These are phyloP conservation scores for Pteruthius melanotis DNA, from an alignment of 2,113 vertebrate species.

Conservation along the genomic window DNA sequence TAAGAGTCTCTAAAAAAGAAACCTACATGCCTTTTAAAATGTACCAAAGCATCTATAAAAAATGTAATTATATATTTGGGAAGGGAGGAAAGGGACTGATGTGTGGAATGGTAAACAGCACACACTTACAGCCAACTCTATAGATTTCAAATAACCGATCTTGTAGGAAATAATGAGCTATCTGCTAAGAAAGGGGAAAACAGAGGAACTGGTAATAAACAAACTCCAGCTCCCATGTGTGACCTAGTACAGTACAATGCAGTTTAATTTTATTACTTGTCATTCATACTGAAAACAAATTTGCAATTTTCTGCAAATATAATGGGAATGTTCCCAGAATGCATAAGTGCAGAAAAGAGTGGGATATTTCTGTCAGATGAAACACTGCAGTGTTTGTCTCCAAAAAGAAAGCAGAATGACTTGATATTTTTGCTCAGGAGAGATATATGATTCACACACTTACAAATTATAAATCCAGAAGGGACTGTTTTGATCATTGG, in stretches of 20 bases:
- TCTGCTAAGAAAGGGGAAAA: slow-evolving; percentile 54
- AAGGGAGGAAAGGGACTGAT: slow-evolving; percentile 5
- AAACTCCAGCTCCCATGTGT: slow-evolving; percentile 41
- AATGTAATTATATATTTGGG: slow-evolving; percentile 55
- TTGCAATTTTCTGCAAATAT: slow-evolving; percentile 61
- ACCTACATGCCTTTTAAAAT: not conserved
- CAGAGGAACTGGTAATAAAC: slow-evolving; percentile 52
- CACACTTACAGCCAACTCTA: slow-evolving; percentile 29
- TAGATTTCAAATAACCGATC: slow-evolving; percentile 60
- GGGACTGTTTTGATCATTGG: not conserved
- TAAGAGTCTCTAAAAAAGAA: not conserved
- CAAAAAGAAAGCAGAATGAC: not conserved
- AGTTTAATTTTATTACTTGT: slow-evolving; percentile 70
- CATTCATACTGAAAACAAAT: slow-evolving; percentile 55
- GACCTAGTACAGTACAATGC: slow-evolving; percentile 55
- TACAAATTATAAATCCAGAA: not conserved
- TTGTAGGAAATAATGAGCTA: slow-evolving; percentile 70
- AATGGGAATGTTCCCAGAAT: slow-evolving; percentile 52
- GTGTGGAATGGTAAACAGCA: slow-evolving; percentile 39
- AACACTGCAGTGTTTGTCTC: not conserved
- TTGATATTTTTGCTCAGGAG: not conserved
- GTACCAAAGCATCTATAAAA: not conserved
- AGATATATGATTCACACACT: not conserved
- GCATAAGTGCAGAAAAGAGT: not conserved
- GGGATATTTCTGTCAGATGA: slow-evolving; percentile 41